A percentile compares a stretch with the other conserved stretches of the same genome.
These are phyloP conservation scores for Triplophysa dalaica DNA, from an alignment of 2,113 vertebrate species.

Conservation along the genomic window DNA sequence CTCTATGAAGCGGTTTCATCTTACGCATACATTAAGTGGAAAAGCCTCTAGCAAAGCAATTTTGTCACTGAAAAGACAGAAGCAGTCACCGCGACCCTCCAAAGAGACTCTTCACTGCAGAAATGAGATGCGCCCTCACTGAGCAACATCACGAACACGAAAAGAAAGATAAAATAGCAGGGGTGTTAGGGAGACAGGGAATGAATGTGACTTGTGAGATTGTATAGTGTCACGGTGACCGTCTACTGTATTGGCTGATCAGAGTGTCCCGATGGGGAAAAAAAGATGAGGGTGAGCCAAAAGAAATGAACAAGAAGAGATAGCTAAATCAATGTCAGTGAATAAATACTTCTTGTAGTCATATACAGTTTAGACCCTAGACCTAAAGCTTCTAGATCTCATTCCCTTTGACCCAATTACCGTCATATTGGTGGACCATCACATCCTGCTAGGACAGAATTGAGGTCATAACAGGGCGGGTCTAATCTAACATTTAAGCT, in stretches of 20 bases:
- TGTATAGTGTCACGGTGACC: conserved; percentile 17
- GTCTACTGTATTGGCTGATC: conserved; percentile 10
- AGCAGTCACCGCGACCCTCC: conserved; percentile 14
- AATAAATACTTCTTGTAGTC: neutral
- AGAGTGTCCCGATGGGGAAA: conserved; percentile 1
- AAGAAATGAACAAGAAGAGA: neutral
- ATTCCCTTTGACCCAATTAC: conserved; percentile 39
- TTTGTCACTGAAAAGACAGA: neutral
- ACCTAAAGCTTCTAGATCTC: conserved; percentile 3
- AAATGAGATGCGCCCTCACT: neutral
- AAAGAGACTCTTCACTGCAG: neutral
- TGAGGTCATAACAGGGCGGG: conserved; percentile 26
- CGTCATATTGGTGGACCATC: neutral
- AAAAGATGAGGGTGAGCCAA: neutral
- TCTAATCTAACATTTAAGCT: conserved; percentile 19
- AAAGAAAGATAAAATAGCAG: neutral
- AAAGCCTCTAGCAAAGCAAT: conserved; percentile 1
- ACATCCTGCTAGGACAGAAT: conserved; percentile 36
- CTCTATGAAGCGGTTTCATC: neutral
- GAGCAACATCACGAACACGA: neutral
- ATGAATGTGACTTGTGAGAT: neutral
- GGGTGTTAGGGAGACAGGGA: neutral
- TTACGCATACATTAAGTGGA: neutral
- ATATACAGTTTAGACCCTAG: neutral
- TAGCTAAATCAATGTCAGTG: neutral